phyloP scores from a whole-genome alignment of 1,140 invertebrate genomes.

The Trichomalopsis sarcophagae region DNA sequence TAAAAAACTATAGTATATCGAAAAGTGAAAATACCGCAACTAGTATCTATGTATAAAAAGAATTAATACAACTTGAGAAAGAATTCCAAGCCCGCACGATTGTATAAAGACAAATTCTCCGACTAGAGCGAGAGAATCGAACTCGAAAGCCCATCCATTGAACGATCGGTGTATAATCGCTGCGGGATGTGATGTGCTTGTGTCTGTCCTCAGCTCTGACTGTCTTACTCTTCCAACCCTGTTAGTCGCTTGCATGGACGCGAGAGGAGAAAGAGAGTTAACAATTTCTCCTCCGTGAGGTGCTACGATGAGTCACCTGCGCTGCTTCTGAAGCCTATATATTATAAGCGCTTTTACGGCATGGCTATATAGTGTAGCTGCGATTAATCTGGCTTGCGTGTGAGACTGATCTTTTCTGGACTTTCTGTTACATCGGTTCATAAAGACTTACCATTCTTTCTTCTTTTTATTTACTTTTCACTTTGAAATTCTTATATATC shows the following conservation, averaged over 20 bases:
- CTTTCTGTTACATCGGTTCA: background rate
- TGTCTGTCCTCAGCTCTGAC: slow-evolving; percentile 15
- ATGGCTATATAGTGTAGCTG: background rate
- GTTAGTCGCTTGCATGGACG: slow-evolving; percentile 55
- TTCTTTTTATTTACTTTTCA: background rate
- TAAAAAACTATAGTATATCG: background rate
- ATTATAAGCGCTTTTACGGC: background rate
- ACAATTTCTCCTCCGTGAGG: background rate
- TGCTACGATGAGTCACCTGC: background rate
- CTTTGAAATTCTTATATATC: background rate
- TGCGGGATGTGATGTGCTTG: slow-evolving; percentile 27
- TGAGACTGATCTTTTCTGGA: background rate
- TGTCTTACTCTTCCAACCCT: slow-evolving; percentile 10
- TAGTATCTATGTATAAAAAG: background rate
- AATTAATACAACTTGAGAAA: background rate
- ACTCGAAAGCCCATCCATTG: slow-evolving; percentile 23
- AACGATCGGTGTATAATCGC: slow-evolving; percentile 31
- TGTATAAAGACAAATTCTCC: slow-evolving; percentile 15
- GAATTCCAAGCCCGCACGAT: slow-evolving; percentile 22
- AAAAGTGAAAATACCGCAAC: background rate
- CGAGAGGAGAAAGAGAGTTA: slow-evolving; percentile 13
- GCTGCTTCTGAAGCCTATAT: background rate
- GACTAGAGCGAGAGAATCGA: background rate
- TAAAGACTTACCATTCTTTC: background rate
- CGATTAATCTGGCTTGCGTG: background rate